Percentiles rank a stretch among this genome's conserved stretches.
These are phyloP conservation scores for Drosophila percnosoma DNA, from an alignment of 2,888 invertebrate species.

Conservation along the genomic window DNA sequence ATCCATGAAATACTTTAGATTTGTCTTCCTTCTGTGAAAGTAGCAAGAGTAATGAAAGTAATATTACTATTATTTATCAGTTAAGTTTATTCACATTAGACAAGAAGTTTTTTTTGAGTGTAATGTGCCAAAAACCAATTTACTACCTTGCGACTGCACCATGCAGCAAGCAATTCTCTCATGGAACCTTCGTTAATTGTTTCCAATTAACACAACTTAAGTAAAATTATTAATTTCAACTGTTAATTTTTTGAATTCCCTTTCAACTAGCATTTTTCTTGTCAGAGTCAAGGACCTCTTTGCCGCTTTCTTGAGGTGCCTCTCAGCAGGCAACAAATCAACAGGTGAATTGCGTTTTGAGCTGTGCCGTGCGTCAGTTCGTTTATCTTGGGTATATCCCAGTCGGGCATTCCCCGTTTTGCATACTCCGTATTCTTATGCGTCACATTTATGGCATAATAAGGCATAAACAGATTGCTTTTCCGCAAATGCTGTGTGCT, in stretches of 20 bases:
- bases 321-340: no score
- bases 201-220: not conserved
- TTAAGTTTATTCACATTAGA: not conserved
- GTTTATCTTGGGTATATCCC: not conserved
- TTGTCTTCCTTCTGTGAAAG: not conserved
- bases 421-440: not conserved
- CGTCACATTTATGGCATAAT: slow-evolving; percentile 33
- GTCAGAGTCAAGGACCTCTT: not conserved
- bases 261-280: not conserved
- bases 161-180: not conserved
- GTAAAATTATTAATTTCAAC: not conserved
- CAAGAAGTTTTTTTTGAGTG: not conserved
- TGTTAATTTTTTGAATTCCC: not conserved
- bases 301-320: not conserved
- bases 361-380: no score
- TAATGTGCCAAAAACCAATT: no score
- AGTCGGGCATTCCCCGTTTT: not conserved
- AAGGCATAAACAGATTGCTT: slow-evolving; percentile 40
- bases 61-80: not conserved
- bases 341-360: not conserved
- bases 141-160: no score
- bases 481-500: slow-evolving; percentile 44
- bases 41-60: not conserved
- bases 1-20: not conserved
- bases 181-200: not conserved